Base-by-base conservation (phyloP, 2,797 vertebrate species). In the Florisuga fusca region DNA sequence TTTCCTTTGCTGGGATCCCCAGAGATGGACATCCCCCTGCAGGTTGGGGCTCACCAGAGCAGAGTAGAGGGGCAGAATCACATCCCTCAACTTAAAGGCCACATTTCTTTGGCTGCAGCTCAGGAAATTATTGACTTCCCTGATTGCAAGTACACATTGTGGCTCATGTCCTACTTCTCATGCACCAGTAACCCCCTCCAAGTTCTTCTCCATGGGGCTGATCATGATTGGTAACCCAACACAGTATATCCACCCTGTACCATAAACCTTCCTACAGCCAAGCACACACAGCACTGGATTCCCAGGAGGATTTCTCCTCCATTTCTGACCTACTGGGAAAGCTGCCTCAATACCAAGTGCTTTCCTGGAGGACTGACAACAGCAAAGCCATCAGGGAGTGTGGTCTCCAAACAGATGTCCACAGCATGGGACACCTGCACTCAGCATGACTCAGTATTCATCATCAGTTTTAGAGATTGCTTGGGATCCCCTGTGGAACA, bases 381-480 rank as follows among this genome's bases (percentile, higher is more conserved):
- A 29, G 36, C 53, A 34, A 34, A 38, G 25, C 17, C 26, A 62
- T 17, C 11, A 17, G 17, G 9, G 36, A 62, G 36, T 19, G 59
- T 62, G 36, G 34, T 9, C 10, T 8, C 41, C 27, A 5, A 71
- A 38, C 22, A 53, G 51, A 57, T 11, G 10, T 45, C 25, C 43
- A n/a, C 0, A 2, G 63, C 41, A 46, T 1, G 3, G 55, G 19
- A 25, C 34, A 45, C 18, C 16, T 4, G 4, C 1, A 1, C n/a
- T 19, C 2, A 6, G 27, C 45, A 78, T 5, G 23, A 50, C 34
- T 34, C 10, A 18, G 22, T 23, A 69, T 59, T 31, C 26, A 5
- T 58, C 7, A 8, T 5, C 57, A 71, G 51, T 41, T 41, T 41
- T 22, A 54, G 14, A 26, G 41, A 36, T 15, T 51, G 34, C 25